phyloP scores from a whole-genome alignment of 2,888 invertebrate genomes.

The Eudemis profundana region DNA sequence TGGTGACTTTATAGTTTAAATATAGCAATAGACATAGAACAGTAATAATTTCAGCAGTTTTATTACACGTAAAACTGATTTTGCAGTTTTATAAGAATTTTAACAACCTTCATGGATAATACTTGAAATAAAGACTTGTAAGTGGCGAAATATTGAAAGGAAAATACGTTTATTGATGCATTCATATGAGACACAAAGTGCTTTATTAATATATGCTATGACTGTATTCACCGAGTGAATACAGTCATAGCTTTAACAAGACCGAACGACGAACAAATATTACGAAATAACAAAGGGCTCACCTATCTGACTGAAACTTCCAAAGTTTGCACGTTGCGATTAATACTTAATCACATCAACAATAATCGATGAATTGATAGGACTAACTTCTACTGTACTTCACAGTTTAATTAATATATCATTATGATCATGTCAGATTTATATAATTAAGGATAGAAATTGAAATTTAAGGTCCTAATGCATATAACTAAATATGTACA shows the following conservation, averaged over 20 bases:
- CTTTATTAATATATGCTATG: too few relatives aligned
- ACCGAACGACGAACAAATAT: neutral
- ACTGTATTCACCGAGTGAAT: neutral
- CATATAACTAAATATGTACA: too few relatives aligned
- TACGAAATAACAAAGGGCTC: neutral
- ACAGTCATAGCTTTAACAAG: neutral
- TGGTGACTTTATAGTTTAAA: conserved; percentile 6
- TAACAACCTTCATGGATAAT: too few relatives aligned
- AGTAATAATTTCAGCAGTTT: neutral
- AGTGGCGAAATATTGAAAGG: too few relatives aligned
- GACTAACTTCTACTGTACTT: neutral
- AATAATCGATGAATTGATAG: neutral
- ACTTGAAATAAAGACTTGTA: too few relatives aligned
- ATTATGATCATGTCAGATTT: neutral
- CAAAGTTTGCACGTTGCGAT: neutral
- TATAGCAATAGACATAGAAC: neutral
- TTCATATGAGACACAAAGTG: too few relatives aligned
- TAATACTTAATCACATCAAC: neutral
- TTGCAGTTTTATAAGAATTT: too few relatives aligned
- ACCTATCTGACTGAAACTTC: neutral
- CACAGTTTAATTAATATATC: neutral
- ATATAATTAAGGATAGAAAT: too few relatives aligned
- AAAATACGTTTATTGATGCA: too few relatives aligned
- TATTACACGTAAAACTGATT: neutral
- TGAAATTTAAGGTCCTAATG: too few relatives aligned